phyloP scores from a whole-genome alignment of 1,140 invertebrate species.

The Drosophila ambigua region DNA sequence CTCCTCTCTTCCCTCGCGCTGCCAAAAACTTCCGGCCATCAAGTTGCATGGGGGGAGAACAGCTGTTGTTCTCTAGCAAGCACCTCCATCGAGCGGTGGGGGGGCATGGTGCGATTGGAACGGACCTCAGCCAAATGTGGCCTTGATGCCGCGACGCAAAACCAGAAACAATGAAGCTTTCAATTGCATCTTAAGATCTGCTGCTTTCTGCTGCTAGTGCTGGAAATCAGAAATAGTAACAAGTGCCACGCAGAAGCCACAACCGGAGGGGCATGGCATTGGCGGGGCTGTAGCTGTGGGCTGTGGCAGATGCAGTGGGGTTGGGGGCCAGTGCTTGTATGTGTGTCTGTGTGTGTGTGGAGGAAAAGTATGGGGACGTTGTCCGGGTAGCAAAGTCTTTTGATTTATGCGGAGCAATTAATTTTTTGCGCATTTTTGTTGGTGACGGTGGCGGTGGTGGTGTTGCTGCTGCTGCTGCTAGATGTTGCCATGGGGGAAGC shows the following conservation, averaged over 20 bases:
- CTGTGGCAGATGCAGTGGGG: background rate
- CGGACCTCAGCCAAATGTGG: constrained; percentile 29
- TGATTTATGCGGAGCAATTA: constrained; percentile 82
- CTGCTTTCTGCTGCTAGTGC: constrained; percentile 9
- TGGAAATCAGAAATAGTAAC: constrained; percentile 63
- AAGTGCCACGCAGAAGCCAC: constrained; percentile 16
- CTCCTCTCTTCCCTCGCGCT: constrained; percentile 39
- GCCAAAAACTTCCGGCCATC: constrained; percentile 65
- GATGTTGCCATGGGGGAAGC: constrained; percentile 68
- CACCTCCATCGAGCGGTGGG: constrained; percentile 25
- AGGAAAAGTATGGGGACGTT: constrained; percentile 29
- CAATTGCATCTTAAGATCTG: constrained; percentile 11
- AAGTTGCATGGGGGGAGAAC: constrained; percentile 16
- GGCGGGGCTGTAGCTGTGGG: background rate
- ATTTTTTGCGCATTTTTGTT: constrained; percentile 77
- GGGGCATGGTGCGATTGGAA: constrained; percentile 25
- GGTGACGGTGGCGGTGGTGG: constrained; percentile 7
- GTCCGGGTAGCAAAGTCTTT: constrained; percentile 71
- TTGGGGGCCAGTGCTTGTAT: too few relatives aligned
- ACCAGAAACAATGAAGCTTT: constrained; percentile 46
- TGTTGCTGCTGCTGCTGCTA: constrained; percentile 30
- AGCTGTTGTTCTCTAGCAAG: constrained; percentile 35
- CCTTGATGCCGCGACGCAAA: constrained; percentile 16
- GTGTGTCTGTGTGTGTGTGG: background rate
- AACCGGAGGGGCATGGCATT: background rate